These are phyloP conservation scores for Atrichornis clamosus DNA, from an alignment of 2,113 vertebrate species.

Conservation along the genomic window DNA sequence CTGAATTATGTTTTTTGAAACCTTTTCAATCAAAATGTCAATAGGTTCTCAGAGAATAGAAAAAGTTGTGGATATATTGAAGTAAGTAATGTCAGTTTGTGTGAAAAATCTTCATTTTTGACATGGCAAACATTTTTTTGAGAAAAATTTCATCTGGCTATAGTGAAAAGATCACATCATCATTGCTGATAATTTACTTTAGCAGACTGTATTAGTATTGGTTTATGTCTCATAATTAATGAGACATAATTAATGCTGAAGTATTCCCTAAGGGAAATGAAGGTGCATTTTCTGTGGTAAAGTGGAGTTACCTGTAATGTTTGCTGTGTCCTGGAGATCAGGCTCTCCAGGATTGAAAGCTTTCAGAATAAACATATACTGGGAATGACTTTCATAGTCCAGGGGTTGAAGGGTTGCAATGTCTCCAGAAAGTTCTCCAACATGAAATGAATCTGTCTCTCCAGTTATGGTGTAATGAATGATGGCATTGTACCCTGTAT, in stretches of 20 bases:
- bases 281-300: not conserved
- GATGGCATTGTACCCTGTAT: slow-evolving; percentile 50
- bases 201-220: not conserved
- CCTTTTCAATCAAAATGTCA: not conserved
- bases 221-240: not conserved
- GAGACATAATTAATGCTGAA: no score
- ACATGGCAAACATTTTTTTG: not conserved
- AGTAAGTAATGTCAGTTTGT: not conserved
- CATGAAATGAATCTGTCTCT: not conserved
- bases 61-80: not conserved
- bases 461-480: slow-evolving; percentile 40
- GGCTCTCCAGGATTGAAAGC: slow-evolving; percentile 53
- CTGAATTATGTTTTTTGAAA: not conserved
- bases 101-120: not conserved
- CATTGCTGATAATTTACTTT: not conserved
- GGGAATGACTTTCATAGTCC: slow-evolving; percentile 45
- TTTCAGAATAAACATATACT: slow-evolving; percentile 17
- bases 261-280: not conserved
- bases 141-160: not conserved
- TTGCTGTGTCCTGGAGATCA: not conserved
- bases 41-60: not conserved
- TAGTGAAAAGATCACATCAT: not conserved
- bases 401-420: slow-evolving; percentile 39
- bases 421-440: slow-evolving; percentile 57
- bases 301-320: slow-evolving; percentile 51